A percentile compares a stretch with the other conserved stretches of the same genome.
These are phyloP conservation scores for Pararge aegeria DNA, from an alignment of 1,140 invertebrate species.

Conservation along the genomic window DNA sequence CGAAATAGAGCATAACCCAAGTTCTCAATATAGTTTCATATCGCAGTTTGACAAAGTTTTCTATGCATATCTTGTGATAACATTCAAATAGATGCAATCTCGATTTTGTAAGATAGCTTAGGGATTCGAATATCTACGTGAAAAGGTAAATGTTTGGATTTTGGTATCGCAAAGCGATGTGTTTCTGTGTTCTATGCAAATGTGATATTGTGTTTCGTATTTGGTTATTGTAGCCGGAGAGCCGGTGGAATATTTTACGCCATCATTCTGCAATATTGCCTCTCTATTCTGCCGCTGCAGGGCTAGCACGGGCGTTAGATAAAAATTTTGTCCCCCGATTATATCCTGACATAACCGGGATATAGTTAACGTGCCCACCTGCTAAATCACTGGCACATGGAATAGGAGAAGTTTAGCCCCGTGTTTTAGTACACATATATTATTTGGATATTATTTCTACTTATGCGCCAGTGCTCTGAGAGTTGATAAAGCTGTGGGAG, in stretches of 20 bases:
- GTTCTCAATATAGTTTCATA: background rate
- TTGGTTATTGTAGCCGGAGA: conserved; percentile 19
- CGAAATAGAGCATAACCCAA: background rate
- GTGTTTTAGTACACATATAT: too few species aligned
- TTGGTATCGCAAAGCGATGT: conserved; percentile 10
- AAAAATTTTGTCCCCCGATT: too few species aligned
- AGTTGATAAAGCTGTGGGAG: too few species aligned
- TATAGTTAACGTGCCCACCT: too few species aligned
- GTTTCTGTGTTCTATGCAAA: conserved; percentile 32
- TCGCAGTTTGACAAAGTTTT: conserved; percentile 7
- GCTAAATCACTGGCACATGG: too few species aligned
- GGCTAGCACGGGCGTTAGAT: too few species aligned
- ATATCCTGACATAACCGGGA: too few species aligned
- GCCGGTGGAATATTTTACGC: background rate
- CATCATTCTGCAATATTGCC: background rate
- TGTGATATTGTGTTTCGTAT: conserved; percentile 31
- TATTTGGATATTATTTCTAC: too few species aligned
- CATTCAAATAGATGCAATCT: conserved; percentile 17
- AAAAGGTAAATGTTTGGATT: conserved; percentile 28
- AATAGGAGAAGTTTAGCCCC: too few species aligned
- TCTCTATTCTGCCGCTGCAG: too few species aligned
- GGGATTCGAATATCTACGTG: conserved; percentile 17
- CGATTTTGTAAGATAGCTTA: conserved; percentile 15
- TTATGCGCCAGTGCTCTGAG: too few species aligned
- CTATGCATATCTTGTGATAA: conserved; percentile 10